These are phyloP conservation scores for Amazona vittata DNA, from an alignment of 2,113 vertebrate species.

Conservation along the genomic window DNA sequence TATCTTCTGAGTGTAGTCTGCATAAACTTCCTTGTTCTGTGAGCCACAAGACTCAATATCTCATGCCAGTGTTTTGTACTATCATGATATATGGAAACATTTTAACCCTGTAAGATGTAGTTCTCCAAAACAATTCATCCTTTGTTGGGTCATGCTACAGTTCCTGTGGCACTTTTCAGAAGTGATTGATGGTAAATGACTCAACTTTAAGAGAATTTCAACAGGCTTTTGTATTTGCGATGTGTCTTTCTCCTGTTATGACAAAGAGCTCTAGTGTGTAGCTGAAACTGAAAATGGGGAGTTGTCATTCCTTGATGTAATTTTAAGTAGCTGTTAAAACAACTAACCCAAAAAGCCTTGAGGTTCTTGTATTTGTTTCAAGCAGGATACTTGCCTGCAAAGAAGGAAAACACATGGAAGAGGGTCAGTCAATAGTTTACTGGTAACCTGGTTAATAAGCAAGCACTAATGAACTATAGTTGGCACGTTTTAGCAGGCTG, in stretches of 20 bases:
- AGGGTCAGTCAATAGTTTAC: background rate
- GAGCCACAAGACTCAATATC: background rate
- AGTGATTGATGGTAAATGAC: background rate
- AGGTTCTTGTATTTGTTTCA: background rate
- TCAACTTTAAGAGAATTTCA: background rate
- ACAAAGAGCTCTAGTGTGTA: background rate
- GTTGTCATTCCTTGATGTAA: background rate
- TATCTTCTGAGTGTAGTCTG: background rate
- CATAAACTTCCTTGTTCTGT: accelerated
- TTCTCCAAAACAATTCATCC: background rate
- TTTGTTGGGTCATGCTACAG: background rate
- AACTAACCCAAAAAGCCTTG: background rate
- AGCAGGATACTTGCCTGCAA: background rate
- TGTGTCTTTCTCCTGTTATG: background rate
- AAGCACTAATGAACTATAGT: background rate
- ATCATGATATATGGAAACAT: background rate
- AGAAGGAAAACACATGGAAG: background rate
- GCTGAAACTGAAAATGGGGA: background rate
- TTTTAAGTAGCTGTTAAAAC: background rate
- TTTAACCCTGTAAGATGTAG: background rate
- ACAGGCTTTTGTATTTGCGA: background rate
- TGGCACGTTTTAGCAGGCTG: background rate
- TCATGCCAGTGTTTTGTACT: background rate
- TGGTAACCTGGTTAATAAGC: background rate
- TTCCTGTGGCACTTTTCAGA: background rate